phyloP scores from a whole-genome alignment of 1,140 invertebrate genomes.

The Zaprionus camerounensis region DNA sequence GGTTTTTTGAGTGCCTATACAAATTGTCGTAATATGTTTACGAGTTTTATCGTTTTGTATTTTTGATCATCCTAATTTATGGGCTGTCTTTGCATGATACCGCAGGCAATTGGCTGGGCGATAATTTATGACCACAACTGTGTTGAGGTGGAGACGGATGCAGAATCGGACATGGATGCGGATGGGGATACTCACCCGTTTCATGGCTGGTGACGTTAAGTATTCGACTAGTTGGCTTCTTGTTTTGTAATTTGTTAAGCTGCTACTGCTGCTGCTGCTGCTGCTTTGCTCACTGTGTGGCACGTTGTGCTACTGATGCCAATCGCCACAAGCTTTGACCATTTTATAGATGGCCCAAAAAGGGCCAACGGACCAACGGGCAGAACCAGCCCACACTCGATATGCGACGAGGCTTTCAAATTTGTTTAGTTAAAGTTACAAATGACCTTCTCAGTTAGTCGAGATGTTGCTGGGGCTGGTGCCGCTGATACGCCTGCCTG shows the following conservation, averaged over 20 bases:
- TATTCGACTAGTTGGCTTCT: conserved; percentile 67
- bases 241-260: conserved; percentile 57
- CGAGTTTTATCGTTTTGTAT: conserved; percentile 59
- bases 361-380: conserved; percentile 45
- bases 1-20: conserved; percentile 13
- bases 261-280: conserved; percentile 39
- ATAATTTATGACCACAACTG: conserved; percentile 62
- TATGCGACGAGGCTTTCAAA: conserved; percentile 75
- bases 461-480: not conserved
- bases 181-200: conserved; percentile 65
- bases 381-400: conserved; percentile 72
- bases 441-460: conserved; percentile 62
- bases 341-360: conserved; percentile 66
- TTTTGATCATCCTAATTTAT: conserved; percentile 81
- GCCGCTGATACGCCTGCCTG: conserved; percentile 51
- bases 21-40: conserved; percentile 60
- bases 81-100: conserved; percentile 50
- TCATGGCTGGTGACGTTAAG: conserved; percentile 70
- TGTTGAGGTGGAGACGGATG: not conserved
- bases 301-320: conserved; percentile 62
- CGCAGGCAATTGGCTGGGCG: conserved; percentile 26
- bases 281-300: conserved; percentile 44
- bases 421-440: conserved; percentile 81
- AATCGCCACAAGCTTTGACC: conserved; percentile 24
- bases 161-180: not conserved